Evolutionary conservation across 1,140 invertebrate species (phyloP), one percentile per base, ranked within the genome.

Genomic region (Drosophila auraria): DNA sequence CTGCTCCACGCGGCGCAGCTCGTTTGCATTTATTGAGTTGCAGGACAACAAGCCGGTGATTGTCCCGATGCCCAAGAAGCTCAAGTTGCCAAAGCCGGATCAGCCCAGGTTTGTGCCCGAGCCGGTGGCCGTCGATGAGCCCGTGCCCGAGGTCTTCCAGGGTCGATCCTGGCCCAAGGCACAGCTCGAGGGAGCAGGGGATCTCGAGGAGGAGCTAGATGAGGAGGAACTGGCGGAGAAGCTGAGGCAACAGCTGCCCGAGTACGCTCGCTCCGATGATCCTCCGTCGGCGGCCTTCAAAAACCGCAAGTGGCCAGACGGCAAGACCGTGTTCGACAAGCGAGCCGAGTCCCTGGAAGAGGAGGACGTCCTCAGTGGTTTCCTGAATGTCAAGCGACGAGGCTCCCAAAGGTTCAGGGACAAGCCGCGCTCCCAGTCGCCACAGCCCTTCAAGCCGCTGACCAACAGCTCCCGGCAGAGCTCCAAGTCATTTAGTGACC

Each of bases 1-100:
- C n/a, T 78, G 70, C 15, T 92, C 84, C 20, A 87, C 91, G 40
- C 75, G 91, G 12, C 87, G 91, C 59, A 92, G 91, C 60, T 92
- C 91, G 47, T 92, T 92, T 87, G 91, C 91, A 92, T 92, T 92
- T 92, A 92, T 92, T 63, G 91, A 92, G 74, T 65, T 92, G 66
- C 83, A 83, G 64, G 81, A 90, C 50, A 92, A 89, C 47, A 89
- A 91, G 51, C 87, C 91, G n/a, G 78, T 91, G 9, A 89, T 89
- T 54, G 91, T 91, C 5, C 91, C 91, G 9, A 91, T 92, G 91
- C 91, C 91, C 42, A 83, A 75, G 33, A 92, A 92, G 42, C 65
- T 92, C 5, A 75, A 91, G 27, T 20, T 92, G 17, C 91, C 91
- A 0, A 87, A 87, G 49, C 66, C 78, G 15, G 79, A 80, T 33